These are phyloP conservation scores for Teinopalpus imperialis DNA, from an alignment of 2,888 invertebrate species.

Conservation along the genomic window DNA sequence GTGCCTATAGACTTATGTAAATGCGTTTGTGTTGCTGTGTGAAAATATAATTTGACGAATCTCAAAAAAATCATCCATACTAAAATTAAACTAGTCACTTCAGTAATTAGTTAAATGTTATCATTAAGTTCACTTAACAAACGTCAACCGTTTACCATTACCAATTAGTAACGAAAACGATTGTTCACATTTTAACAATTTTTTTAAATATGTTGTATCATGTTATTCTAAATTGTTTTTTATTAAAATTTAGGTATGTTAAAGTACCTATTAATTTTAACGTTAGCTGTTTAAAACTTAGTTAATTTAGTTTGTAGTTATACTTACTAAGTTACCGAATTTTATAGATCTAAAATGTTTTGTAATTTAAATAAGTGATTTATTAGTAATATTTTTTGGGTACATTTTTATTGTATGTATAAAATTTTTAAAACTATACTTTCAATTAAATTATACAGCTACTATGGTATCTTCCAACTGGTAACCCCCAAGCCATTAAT, in stretches of 20 bases:
- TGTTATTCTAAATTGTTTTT: slow-evolving; percentile 62
- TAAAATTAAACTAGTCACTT: slow-evolving; percentile 42
- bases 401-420: slow-evolving; percentile 17
- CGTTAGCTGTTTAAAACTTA: slow-evolving; percentile 49
- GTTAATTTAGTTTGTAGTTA: slow-evolving; percentile 46
- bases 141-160: slow-evolving; percentile 31
- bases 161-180: slow-evolving; percentile 72
- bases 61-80: slow-evolving; percentile 29
- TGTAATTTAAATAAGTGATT: slow-evolving; percentile 18
- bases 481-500: slow-evolving; percentile 34
- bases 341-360: slow-evolving; percentile 29
- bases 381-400: slow-evolving; percentile 19
- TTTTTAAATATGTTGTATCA: slow-evolving; percentile 75
- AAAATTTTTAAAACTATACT: slow-evolving; percentile 1
- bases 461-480: slow-evolving; percentile 35
- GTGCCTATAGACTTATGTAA: slow-evolving; percentile 29
- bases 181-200: slow-evolving; percentile 77
- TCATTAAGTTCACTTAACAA: slow-evolving; percentile 49
- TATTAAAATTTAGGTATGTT: slow-evolving; percentile 59
- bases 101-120: slow-evolving; percentile 33
- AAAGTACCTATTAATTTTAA: slow-evolving; percentile 54
- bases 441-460: slow-evolving; percentile 4
- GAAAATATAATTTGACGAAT: slow-evolving; percentile 18
- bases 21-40: not conserved
- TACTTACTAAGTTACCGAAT: slow-evolving; percentile 46